Conservation (phyloP, 1,140 invertebrate genomes). For the Brachionus paranguensis region DNA sequence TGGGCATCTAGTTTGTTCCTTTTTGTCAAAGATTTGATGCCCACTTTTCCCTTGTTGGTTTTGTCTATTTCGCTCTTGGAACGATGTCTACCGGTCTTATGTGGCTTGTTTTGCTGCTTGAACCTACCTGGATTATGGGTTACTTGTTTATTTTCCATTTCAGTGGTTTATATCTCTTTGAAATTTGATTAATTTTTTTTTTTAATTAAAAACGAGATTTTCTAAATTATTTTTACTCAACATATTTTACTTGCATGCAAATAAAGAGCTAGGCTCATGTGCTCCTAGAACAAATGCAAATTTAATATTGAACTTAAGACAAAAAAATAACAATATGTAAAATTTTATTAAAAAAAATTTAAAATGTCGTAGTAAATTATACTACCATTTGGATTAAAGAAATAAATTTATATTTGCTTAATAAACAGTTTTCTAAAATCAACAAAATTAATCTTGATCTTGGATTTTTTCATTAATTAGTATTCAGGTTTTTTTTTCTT, state of each 20-base stretch:
- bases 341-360: not conserved
- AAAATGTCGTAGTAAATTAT: not conserved
- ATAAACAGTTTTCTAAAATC: too few relatives aligned
- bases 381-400: too few relatives aligned
- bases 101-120: constrained; percentile 38
- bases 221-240: not conserved
- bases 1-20: not conserved
- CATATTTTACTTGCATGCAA: not conserved
- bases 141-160: constrained; percentile 28
- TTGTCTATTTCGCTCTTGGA: constrained; percentile 38
- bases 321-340: constrained; percentile 44
- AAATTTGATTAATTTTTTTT: not conserved
- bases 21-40: not conserved
- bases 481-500: too few relatives aligned
- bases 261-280: not conserved
- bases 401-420: too few relatives aligned
- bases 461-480: too few relatives aligned
- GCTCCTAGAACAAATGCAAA: not conserved
- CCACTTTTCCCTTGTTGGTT: constrained; percentile 28
- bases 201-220: not conserved
- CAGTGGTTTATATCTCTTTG: not conserved
- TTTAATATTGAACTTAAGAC: not conserved
- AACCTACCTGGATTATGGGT: constrained; percentile 9
- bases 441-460: too few relatives aligned
- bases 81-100: constrained; percentile 35